These are phyloP conservation scores for Loripinus fragilis DNA, from an alignment of 2,888 invertebrate genomes.

Conservation along the genomic window DNA sequence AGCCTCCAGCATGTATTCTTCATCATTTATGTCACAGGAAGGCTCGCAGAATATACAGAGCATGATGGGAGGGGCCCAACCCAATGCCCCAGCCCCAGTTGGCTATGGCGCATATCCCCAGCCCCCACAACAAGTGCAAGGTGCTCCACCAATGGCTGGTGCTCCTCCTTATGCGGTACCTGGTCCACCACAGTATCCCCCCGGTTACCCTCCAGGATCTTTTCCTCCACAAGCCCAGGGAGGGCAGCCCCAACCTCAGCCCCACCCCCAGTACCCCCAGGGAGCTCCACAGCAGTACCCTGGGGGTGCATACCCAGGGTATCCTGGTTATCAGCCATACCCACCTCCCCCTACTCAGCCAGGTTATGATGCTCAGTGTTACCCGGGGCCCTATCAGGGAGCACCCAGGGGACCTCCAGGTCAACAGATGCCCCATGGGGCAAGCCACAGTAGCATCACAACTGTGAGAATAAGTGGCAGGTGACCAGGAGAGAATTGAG, in stretches of 20 bases:
- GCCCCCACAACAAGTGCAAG: constrained; percentile 50
- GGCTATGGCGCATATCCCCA: constrained; percentile 47
- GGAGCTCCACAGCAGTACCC: constrained; percentile 44
- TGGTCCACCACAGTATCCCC: constrained; percentile 59
- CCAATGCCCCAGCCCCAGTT: constrained; percentile 35
- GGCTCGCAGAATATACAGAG: constrained; percentile 80
- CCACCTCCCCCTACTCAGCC: constrained; percentile 27
- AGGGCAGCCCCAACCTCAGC: constrained; percentile 54
- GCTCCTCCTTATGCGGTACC: constrained; percentile 50
- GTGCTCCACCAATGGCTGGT: constrained; percentile 28
- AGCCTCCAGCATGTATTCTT: constrained; percentile 76
- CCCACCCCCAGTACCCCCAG: constrained; percentile 39
- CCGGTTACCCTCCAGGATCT: constrained; percentile 33
- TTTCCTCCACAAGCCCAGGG: constrained; percentile 40
- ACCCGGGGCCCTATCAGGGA: constrained; percentile 17
- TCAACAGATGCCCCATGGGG: constrained; percentile 24
- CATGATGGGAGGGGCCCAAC: constrained; percentile 72
- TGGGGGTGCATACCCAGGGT: constrained; percentile 9
- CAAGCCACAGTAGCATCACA: constrained; percentile 45
- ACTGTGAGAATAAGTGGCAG: constrained; percentile 65
- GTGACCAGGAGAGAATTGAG: no score
- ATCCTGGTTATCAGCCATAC: neutral
- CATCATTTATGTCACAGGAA: constrained; percentile 81
- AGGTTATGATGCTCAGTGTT: constrained; percentile 36
- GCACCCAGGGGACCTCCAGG: constrained; percentile 40